Percentiles rank a stretch among this genome's conserved stretches.
Evolutionary conservation across 2,113 vertebrate genomes (phyloP).

Genomic region (Syrmaticus mikado): DNA sequence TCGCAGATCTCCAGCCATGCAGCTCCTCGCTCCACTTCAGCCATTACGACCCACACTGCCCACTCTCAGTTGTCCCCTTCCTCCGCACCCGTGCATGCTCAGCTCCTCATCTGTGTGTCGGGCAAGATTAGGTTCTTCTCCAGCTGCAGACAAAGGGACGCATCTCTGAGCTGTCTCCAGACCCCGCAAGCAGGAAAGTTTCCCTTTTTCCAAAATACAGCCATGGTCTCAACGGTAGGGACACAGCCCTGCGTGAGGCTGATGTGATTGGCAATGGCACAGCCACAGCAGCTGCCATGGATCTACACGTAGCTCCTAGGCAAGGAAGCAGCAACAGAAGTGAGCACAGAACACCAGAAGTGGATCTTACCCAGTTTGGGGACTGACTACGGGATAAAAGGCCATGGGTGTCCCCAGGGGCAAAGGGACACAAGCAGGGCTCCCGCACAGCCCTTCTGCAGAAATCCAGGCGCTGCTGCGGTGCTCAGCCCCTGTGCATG

Average conservation of each 20-base stretch:
- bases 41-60: fast-evolving
- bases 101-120: background rate
- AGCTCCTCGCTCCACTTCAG: background rate
- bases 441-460: background rate
- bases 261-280: background rate
- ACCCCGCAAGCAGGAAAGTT: background rate
- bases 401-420: background rate
- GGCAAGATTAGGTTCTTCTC: background rate
- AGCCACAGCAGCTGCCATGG: background rate
- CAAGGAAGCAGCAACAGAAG: background rate
- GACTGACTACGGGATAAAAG: background rate
- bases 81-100: fast-evolving
- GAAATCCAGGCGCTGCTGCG: background rate
- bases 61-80: background rate
- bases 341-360: background rate
- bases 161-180: background rate
- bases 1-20: background rate
- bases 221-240: background rate
- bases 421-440: background rate
- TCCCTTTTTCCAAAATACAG: too few species aligned
- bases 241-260: background rate
- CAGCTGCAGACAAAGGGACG: background rate
- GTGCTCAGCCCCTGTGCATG: background rate
- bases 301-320: background rate
- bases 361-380: fast-evolving